Evolutionary conservation across 1,140 invertebrate genomes (phyloP), one percentile per base, ranked within the genome.

Genomic region (Penaeus vannamei): DNA sequence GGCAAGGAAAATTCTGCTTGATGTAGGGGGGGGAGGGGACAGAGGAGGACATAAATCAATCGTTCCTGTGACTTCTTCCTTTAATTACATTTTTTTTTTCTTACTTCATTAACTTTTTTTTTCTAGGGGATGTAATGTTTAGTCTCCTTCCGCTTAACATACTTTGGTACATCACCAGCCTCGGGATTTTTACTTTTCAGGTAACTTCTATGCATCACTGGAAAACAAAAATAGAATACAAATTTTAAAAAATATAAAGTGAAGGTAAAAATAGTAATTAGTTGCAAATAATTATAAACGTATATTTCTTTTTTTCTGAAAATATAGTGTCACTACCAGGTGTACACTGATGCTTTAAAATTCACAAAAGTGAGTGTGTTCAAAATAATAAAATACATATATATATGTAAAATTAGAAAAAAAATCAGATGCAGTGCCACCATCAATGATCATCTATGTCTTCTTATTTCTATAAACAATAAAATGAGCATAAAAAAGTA

Each of bases 191-290:
- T 66, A 61, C 61, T 87, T 53, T 53, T 53, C 53, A 53, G 85
- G 79, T 80, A 87, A 79, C 85, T 81, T 87, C 85, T 87, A 87
- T 77, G 85, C 85, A 64, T 87, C 85, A 87, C 85, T 87, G 85
- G 14, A 87, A 87, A 36, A 82, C 60, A 82, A 87, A 66, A 87
- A 81, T 79, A 62, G 22, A 80, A 82, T 61, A 42, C 42, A 81
- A 72, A 59, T 29, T 60, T 81, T 66, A 84, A 32, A 66, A 42
- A 46, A 69, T 84, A 62, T 83, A 62, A 23, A 17, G 42, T 29
- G 36, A 10, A 77, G 26, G 29, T 36, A 26, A 60, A 46, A 69
- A 64, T 32, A 19, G 32, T 36, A 84, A 85, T 46, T 59, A 46
- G 46, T 84, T 19, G 76, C 53, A 53, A 53, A 53, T 53, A 17